Base-by-base conservation (phyloP, 1,140 invertebrate genomes). In the Cheumatopsyche charites region DNA sequence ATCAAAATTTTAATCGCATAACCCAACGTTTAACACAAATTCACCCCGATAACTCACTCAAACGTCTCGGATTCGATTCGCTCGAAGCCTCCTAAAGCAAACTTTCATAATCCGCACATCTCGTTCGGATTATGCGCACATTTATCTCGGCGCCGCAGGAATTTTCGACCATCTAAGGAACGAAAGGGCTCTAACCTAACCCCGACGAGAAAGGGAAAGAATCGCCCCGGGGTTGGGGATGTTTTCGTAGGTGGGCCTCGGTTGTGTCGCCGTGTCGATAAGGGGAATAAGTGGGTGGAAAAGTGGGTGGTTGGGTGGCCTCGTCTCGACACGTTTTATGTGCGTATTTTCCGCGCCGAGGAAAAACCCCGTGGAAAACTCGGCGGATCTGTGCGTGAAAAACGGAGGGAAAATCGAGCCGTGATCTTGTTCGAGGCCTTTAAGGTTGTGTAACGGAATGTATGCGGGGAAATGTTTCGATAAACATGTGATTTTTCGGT, bases 61-160 rank as follows among this genome's bases (percentile, higher is more conserved):
- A 67, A 49, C 49, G 19, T 67, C 43, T 7, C 42, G 21, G 19
- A 23, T 23, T 45, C 15, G 26, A 65, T 61, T 21, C 21, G n/a
- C n/a, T n/a, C n/a, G n/a, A n/a, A n/a, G n/a, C n/a, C n/a, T n/a
- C n/a, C n/a, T n/a, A n/a, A n/a, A 19, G 17, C 3, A 49, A 67
- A 67, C 43, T 67, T 67, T 67, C 41, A 67, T 67, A 67, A 67
- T 67, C 65, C 65, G 19, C 65, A 67, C 45, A 67, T 67, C 65
- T 67, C 43, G 42, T 13, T 36, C 23, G 21, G 65, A 67, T 67
- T 49, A 67, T 9, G 29, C 42, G 17, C 17, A 41, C 49, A 67
- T 67, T 67, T 67, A 49, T 67, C 65, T 67, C 12, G 36, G 65
- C 21, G 41, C 19, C 62, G 62, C 62, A 26, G 62, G 21, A 65